Conservation (phyloP, 2,797 vertebrate species). For the Enteromius unitaeniatus region DNA sequence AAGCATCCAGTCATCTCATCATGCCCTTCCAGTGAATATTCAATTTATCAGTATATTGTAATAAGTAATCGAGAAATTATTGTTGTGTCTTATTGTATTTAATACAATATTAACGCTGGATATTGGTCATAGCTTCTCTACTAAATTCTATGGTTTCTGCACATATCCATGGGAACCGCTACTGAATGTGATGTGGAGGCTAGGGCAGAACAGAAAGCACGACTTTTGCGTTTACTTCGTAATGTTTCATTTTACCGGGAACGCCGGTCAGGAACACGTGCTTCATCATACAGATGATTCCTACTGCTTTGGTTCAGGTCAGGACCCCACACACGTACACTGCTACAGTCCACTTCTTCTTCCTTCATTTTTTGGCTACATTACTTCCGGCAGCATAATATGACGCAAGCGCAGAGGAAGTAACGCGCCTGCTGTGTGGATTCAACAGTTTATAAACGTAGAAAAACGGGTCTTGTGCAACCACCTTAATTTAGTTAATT, state of each 20-base stretch:
- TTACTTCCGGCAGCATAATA: slow-evolving; percentile 4
- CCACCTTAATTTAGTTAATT: not conserved
- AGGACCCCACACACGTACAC: not conserved
- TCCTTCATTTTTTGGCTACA: not conserved
- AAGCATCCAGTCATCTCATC: too few relatives aligned
- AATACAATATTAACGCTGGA: not conserved
- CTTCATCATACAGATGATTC: slow-evolving; percentile 69
- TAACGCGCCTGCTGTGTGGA: not conserved
- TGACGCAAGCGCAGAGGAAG: slow-evolving; percentile 64
- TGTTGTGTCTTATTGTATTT: not conserved
- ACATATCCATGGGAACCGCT: not conserved
- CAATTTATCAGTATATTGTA: too few relatives aligned
- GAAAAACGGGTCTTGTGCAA: too few relatives aligned
- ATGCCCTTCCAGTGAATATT: too few relatives aligned
- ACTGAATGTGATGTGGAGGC: not conserved
- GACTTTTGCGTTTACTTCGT: not conserved
- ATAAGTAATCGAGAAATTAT: too few relatives aligned
- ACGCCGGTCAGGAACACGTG: slow-evolving; percentile 87
- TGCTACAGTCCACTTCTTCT: not conserved
- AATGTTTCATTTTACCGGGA: slow-evolving; percentile 79
- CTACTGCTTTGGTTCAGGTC: not conserved
- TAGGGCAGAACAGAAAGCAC: not conserved
- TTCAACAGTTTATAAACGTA: not conserved
- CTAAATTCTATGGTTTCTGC: too few relatives aligned
- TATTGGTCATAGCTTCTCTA: not conserved